Percentiles rank a stretch among this genome's conserved stretches.
These are phyloP conservation scores for Chaetops frenatus DNA, from an alignment of 2,113 vertebrate genomes.

Conservation along the genomic window DNA sequence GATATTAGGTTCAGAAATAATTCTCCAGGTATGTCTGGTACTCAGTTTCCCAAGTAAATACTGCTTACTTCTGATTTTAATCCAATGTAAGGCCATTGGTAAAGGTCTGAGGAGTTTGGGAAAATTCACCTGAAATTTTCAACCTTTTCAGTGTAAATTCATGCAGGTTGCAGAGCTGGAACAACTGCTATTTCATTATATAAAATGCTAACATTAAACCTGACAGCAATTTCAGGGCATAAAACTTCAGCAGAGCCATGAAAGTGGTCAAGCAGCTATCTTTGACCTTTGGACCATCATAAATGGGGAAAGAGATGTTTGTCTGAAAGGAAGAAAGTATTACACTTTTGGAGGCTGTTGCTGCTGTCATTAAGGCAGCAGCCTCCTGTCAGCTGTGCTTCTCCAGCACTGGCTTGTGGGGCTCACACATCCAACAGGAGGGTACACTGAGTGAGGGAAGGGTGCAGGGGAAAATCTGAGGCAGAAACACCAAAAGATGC, in stretches of 20 bases:
- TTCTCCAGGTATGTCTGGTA: conserved; percentile 3
- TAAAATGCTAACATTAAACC: conserved; percentile 19
- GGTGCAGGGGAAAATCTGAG: background rate
- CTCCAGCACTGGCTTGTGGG: background rate
- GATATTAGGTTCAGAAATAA: conserved; percentile 34
- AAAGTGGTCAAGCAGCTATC: background rate
- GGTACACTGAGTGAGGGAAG: background rate
- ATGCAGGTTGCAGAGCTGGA: background rate
- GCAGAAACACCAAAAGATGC: background rate
- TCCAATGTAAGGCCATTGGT: background rate
- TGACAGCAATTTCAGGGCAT: conserved; percentile 32
- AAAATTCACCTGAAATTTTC: conserved; percentile 33
- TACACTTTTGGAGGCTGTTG: background rate
- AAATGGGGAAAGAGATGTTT: conserved; percentile 27
- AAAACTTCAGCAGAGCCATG: background rate
- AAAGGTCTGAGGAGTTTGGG: background rate
- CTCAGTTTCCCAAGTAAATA: conserved; percentile 29
- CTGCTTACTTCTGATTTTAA: conserved; percentile 9
- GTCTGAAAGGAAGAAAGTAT: background rate
- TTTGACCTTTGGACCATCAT: background rate
- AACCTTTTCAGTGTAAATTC: background rate
- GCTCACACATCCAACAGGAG: background rate
- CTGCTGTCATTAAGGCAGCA: background rate
- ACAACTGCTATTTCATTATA: background rate
- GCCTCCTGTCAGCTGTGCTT: background rate